Conservation (phyloP, 1,140 invertebrate genomes). For the Lamellibrachia luymesi region DNA sequence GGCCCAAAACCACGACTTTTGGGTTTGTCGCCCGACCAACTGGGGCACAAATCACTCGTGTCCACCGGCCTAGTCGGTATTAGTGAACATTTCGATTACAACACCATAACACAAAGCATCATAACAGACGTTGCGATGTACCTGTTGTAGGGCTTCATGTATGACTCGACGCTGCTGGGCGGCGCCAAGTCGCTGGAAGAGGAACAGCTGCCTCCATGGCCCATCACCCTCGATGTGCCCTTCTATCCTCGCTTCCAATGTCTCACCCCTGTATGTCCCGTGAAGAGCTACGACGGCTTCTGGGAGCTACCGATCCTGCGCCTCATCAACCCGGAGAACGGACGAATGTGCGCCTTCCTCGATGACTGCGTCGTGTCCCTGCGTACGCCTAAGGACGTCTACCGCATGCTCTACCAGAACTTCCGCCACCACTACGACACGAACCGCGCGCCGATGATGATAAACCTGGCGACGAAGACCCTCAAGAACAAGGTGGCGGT, state of each 20-base stretch:
- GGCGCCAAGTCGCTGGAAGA: slow-evolving; percentile 3
- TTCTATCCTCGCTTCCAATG: slow-evolving; percentile 33
- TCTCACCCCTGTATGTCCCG: slow-evolving; percentile 40
- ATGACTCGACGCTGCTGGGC: slow-evolving; percentile 12
- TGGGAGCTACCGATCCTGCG: slow-evolving; percentile 45
- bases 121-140: not conserved
- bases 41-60: too few relatives aligned
- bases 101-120: too few relatives aligned
- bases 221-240: slow-evolving; percentile 41
- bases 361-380: slow-evolving; percentile 38
- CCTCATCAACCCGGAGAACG: slow-evolving; percentile 36
- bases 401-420: not conserved
- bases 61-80: too few relatives aligned
- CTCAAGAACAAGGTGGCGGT: slow-evolving; percentile 33
- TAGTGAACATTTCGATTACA: too few relatives aligned
- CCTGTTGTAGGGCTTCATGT: slow-evolving; percentile 28
- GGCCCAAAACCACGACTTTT: too few relatives aligned
- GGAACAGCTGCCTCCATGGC: slow-evolving; percentile 34
- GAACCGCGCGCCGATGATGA: slow-evolving; percentile 39
- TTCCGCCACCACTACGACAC: slow-evolving; percentile 30
- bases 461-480: slow-evolving; percentile 42
- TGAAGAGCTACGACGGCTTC: slow-evolving; percentile 37
- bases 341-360: slow-evolving; percentile 2
- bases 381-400: slow-evolving; percentile 36
- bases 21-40: too few relatives aligned